Conservation (phyloP, 2,888 invertebrate genomes). For the Aelia acuminata region DNA sequence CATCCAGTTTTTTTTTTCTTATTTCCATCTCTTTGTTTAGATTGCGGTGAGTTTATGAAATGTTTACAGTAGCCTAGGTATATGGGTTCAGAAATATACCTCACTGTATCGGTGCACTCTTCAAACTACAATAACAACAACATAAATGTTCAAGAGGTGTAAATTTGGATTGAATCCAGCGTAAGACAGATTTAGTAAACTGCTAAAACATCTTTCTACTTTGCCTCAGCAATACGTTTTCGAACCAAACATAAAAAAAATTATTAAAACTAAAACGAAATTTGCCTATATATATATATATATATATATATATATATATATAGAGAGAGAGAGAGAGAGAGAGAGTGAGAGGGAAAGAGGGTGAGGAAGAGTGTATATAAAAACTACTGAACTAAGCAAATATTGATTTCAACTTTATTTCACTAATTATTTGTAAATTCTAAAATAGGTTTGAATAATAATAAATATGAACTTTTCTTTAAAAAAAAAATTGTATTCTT, state of each 20-base stretch:
- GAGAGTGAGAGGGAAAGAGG: no score
- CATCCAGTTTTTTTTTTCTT: neutral
- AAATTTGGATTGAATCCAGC: neutral
- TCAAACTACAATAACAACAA: neutral
- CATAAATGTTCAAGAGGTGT: neutral
- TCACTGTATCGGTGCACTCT: neutral
- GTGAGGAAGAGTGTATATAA: no score
- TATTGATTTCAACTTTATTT: no score
- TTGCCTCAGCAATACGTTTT: neutral
- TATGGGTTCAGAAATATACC: neutral
- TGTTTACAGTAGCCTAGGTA: constrained; percentile 8
- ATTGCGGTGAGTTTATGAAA: neutral
- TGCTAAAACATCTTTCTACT: neutral
- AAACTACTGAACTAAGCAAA: no score
- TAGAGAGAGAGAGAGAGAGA: no score
- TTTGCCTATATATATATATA: no score
- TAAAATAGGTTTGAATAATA: no score
- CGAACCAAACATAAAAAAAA: neutral
- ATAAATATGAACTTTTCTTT: no score
- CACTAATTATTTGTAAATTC: no score
- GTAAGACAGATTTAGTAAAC: neutral
- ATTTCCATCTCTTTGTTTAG: neutral
- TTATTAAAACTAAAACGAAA: neutral
- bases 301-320: no score
- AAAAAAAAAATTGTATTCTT: no score